These are phyloP conservation scores for Pygoscelis antarcticus DNA, from an alignment of 2,113 vertebrate species.

Conservation along the genomic window DNA sequence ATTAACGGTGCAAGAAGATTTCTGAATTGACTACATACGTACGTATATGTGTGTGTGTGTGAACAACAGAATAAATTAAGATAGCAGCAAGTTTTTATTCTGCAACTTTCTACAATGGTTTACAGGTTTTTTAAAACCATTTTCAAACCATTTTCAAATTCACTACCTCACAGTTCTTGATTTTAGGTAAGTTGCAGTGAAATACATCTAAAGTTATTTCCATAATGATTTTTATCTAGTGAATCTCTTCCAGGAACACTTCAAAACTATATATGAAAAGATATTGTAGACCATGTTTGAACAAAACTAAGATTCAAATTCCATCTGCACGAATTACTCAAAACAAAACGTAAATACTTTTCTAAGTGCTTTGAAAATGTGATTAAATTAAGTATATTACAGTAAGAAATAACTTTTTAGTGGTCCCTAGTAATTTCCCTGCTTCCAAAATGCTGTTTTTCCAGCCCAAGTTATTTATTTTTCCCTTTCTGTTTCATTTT, in stretches of 20 bases:
- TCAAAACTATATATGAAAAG: not conserved
- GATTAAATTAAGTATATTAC: not conserved
- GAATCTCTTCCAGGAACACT: not conserved
- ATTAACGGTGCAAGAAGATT: not conserved
- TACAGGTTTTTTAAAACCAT: not conserved
- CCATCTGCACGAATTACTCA: not conserved
- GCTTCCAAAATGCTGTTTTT: not conserved
- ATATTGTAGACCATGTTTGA: not conserved
- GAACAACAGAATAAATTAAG: not conserved
- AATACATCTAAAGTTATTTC: not conserved
- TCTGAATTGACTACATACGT: not conserved
- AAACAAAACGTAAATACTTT: not conserved
- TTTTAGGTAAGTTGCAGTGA: not conserved
- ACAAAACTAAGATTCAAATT: not conserved
- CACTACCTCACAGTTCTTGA: not conserved
- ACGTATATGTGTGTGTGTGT: rapidly evolving
- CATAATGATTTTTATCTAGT: not conserved
- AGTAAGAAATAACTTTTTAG: not conserved
- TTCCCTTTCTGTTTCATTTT: not conserved
- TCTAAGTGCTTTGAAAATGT: not conserved
- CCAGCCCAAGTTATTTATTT: not conserved
- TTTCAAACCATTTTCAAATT: not conserved
- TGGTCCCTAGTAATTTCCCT: not conserved
- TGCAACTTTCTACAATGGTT: not conserved
- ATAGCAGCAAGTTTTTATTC: not conserved